Conservation (phyloP, 2,888 invertebrate genomes). For the Axea sp. region DNA sequence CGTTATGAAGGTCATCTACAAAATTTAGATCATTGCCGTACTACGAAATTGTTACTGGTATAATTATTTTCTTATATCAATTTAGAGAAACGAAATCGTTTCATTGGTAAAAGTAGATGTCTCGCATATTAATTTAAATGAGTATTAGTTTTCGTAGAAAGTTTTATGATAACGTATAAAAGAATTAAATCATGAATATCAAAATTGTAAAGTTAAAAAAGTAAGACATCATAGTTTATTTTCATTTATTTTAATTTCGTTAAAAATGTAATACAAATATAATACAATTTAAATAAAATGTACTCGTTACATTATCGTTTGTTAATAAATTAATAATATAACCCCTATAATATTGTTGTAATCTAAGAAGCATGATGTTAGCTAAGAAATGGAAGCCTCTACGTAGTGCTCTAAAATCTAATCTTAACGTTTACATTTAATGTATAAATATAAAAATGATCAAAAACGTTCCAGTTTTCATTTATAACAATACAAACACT, state of each 20-base stretch:
- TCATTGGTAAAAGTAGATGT: conserved; percentile 21
- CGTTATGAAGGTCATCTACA: conserved; percentile 52
- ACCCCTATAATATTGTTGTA: conserved; percentile 18
- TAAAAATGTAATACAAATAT: conserved; percentile 29
- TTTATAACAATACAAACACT: no score
- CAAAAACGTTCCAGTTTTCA: no score
- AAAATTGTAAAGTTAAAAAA: neutral
- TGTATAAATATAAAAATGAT: no score
- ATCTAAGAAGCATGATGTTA: conserved; percentile 5
- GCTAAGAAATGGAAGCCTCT: conserved; percentile 6
- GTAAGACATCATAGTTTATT: neutral
- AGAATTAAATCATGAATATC: no score
- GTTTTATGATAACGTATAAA: no score
- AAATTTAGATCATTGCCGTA: conserved; percentile 32
- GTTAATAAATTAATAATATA: conserved; percentile 27
- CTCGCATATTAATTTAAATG: neutral
- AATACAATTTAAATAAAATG: conserved; percentile 21
- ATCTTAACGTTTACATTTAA: no score
- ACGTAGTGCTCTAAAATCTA: neutral
- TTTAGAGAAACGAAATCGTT: no score
- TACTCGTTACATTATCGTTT: neutral
- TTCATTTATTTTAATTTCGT: conserved; percentile 23
- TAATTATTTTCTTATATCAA: no score
- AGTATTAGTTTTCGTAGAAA: conserved; percentile 3
- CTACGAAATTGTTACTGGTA: conserved; percentile 22